Evolutionary conservation across 1,140 invertebrate genomes (phyloP).

Genomic region (Lordiphosa mommai): DNA sequence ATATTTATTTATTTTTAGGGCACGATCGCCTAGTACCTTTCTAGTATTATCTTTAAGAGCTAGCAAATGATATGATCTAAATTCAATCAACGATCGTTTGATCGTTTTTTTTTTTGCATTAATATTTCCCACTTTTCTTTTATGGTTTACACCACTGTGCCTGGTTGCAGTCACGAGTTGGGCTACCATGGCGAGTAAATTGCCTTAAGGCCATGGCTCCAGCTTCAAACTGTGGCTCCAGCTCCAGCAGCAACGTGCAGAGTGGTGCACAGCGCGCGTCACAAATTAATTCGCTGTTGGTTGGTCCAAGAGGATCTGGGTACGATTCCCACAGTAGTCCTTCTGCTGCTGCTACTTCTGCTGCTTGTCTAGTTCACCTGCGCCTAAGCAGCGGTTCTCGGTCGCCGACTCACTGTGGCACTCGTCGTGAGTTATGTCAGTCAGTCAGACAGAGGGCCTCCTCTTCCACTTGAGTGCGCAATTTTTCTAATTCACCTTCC

Average conservation of each 20-base stretch:
- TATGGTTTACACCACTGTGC: too few relatives aligned
- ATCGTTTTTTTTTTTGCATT: too few relatives aligned
- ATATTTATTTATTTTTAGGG: too few relatives aligned
- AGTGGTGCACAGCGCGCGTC: conserved; percentile 55
- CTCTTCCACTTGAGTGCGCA: conserved; percentile 62
- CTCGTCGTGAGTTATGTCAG: conserved; percentile 70
- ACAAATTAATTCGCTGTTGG: conserved; percentile 74
- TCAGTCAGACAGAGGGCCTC: conserved; percentile 53
- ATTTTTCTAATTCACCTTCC: conserved; percentile 62
- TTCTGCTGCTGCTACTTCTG: conserved; percentile 21
- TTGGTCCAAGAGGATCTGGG: conserved; percentile 22
- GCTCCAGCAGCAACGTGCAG: conserved; percentile 27
- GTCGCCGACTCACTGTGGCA: neutral
- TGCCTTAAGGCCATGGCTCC: conserved; percentile 55
- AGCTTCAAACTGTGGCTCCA: conserved; percentile 1
- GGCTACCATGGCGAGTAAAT: conserved; percentile 58
- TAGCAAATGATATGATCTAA: too few relatives aligned
- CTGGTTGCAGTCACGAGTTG: conserved; percentile 35
- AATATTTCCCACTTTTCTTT: too few relatives aligned
- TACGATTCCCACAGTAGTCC: conserved; percentile 71
- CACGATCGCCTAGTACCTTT: too few relatives aligned
- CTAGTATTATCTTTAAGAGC: too few relatives aligned
- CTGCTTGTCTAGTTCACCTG: conserved; percentile 67
- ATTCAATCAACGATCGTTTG: too few relatives aligned
- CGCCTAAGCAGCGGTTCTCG: conserved; percentile 58